A percentile compares a stretch with the other conserved stretches of the same genome.
These are phyloP conservation scores for Hofmannophila pseudospretella DNA, from an alignment of 2,888 invertebrate species.

Conservation along the genomic window DNA sequence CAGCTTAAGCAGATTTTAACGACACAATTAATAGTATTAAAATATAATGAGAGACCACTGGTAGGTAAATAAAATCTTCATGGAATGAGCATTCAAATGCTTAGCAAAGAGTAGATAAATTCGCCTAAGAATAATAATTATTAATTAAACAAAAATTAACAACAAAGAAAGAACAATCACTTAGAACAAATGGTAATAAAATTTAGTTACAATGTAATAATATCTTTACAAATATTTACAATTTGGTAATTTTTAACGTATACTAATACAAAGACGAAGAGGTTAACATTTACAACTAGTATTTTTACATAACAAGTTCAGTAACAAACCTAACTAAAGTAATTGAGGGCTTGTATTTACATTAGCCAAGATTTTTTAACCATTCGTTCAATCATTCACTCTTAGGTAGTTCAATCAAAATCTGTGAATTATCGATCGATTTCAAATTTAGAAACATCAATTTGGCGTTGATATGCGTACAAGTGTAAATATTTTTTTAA, in stretches of 20 bases:
- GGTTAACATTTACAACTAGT: conserved; percentile 51
- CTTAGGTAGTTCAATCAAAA: background rate
- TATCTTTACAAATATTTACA: conserved; percentile 77
- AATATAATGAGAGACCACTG: conserved; percentile 26
- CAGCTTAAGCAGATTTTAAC: conserved; percentile 10
- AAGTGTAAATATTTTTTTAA: conserved; percentile 44
- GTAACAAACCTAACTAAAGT: conserved; percentile 52
- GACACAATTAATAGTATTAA: conserved; percentile 4
- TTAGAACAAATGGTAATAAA: conserved; percentile 76
- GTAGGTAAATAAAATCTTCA: conserved; percentile 21
- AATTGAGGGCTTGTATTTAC: conserved; percentile 52
- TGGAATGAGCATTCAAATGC: conserved; percentile 36
- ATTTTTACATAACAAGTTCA: conserved; percentile 64
- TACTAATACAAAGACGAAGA: conserved; percentile 67
- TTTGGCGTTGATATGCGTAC: conserved; percentile 72
- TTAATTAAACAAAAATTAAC: conserved; percentile 68
- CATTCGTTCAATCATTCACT: conserved; percentile 14
- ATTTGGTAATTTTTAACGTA: conserved; percentile 74
- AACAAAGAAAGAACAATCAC: conserved; percentile 74
- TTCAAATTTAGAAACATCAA: conserved; percentile 45
- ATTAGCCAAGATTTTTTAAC: conserved; percentile 35
- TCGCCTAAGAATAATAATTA: conserved; percentile 34
- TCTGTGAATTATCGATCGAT: background rate
- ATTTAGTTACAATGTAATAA: conserved; percentile 71
- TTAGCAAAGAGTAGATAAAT: conserved; percentile 24